Evolutionary conservation across 2,113 vertebrate genomes (phyloP).

Genomic region (Chlorodrepanis virens): DNA sequence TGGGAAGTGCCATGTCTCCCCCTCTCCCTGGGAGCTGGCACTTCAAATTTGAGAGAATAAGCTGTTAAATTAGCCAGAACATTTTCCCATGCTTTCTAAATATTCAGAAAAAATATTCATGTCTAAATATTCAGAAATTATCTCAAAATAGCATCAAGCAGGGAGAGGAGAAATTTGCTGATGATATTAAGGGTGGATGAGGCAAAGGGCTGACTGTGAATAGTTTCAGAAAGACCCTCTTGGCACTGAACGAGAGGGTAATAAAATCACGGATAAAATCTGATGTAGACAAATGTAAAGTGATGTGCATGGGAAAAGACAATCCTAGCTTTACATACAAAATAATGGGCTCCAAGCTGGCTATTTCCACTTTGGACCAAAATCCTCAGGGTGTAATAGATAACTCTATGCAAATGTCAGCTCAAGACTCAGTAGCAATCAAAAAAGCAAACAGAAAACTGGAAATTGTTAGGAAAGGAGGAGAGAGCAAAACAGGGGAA

Average conservation of each 20-base stretch:
- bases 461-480: slow-evolving; percentile 17
- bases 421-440: not conserved
- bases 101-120: not conserved
- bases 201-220: not conserved
- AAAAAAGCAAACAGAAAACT: slow-evolving; percentile 32
- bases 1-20: not conserved
- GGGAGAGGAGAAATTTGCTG: not conserved
- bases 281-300: slow-evolving; percentile 53
- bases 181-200: not conserved
- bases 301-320: not conserved
- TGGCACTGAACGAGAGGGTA: not conserved
- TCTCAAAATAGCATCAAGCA: not conserved
- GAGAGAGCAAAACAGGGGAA: slow-evolving; percentile 23
- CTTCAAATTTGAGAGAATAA: not conserved
- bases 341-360: slow-evolving; percentile 34
- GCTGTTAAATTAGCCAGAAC: not conserved
- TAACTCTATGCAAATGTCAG: slow-evolving; percentile 42
- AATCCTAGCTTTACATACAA: slow-evolving; percentile 12
- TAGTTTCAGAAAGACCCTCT: not conserved
- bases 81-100: not conserved
- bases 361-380: not conserved
- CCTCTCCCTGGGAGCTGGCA: not conserved
- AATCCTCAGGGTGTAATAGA: slow-evolving; percentile 20
- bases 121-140: not conserved
- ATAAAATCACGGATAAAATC: slow-evolving; percentile 53